Evolutionary conservation across 1,140 invertebrate species (phyloP).

Genomic region (Sminthurides bifidus): DNA sequence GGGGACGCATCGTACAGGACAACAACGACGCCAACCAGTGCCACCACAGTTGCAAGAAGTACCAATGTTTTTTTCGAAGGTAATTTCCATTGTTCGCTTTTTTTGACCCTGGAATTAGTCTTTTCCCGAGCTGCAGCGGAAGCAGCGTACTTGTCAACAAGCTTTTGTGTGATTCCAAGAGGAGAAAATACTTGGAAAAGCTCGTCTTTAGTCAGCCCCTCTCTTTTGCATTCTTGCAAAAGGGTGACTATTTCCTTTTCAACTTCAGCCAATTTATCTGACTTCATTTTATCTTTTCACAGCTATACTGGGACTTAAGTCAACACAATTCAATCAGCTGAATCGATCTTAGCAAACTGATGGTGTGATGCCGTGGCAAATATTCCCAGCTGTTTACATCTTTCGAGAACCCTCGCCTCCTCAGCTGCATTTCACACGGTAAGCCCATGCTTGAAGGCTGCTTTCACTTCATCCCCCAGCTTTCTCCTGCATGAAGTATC

Average conservation of each 20-base stretch:
- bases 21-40: neutral
- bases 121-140: neutral
- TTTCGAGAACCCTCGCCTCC: too few relatives aligned
- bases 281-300: neutral
- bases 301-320: too few relatives aligned
- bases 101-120: neutral
- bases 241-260: conserved; percentile 19
- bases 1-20: neutral
- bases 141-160: conserved; percentile 3
- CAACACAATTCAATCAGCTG: too few relatives aligned
- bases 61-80: conserved; percentile 1
- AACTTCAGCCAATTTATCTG: conserved; percentile 4
- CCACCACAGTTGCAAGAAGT: neutral
- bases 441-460: too few relatives aligned
- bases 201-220: conserved; percentile 21
- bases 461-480: too few relatives aligned
- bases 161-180: conserved; percentile 2
- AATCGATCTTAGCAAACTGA: too few relatives aligned
- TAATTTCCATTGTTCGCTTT: neutral
- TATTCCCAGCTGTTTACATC: too few relatives aligned
- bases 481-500: too few relatives aligned
- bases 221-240: conserved; percentile 14
- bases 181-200: conserved; percentile 22
- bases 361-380: too few relatives aligned
- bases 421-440: too few relatives aligned